Conservation (phyloP, 2,797 vertebrate genomes). For the Furcifer pardalis region DNA sequence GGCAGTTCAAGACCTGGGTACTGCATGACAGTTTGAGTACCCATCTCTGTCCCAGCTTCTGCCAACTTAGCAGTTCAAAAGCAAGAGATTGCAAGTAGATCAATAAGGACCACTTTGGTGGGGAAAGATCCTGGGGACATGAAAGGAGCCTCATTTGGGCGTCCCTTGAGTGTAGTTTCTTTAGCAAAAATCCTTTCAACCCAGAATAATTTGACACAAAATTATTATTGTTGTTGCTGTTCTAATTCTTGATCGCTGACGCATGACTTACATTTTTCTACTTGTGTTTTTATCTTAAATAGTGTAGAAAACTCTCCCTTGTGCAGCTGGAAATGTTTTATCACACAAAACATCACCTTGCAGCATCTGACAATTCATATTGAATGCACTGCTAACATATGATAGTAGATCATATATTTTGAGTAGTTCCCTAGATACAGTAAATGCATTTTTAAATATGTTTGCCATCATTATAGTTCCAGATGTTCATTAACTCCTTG, state of each 20-base stretch:
- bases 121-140: no score
- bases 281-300: background rate
- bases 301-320: slow-evolving; percentile 18
- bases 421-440: slow-evolving; percentile 47
- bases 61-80: no score
- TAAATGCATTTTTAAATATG: slow-evolving; percentile 48
- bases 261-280: background rate
- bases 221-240: no score
- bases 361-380: slow-evolving; percentile 52
- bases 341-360: slow-evolving; percentile 42
- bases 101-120: no score
- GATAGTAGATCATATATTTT: slow-evolving; percentile 40
- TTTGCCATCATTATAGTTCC: slow-evolving; percentile 53
- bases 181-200: no score
- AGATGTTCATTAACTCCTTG: slow-evolving; percentile 56
- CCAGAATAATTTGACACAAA: no score
- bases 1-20: no score
- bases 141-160: no score
- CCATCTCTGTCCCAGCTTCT: no score
- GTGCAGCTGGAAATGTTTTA: slow-evolving; percentile 61
- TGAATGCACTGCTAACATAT: slow-evolving; percentile 42
- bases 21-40: no score
- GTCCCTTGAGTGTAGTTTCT: no score
- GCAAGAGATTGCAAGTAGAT: no score
- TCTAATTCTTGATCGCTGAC: background rate